Percentiles rank a stretch among this genome's conserved stretches.
Evolutionary conservation across 2,888 invertebrate species (phyloP).

Genomic region (Bellardia pandia): DNA sequence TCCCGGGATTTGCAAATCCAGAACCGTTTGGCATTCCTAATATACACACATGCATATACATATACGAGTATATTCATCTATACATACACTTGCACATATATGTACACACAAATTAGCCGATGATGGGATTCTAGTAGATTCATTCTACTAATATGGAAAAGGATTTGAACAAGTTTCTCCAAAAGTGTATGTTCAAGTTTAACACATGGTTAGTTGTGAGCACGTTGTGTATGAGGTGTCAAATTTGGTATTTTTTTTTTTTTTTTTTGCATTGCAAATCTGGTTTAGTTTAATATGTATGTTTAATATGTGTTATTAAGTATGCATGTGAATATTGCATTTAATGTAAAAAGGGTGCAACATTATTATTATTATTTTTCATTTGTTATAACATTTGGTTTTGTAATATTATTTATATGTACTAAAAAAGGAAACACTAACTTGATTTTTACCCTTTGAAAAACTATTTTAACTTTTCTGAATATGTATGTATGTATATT

Average conservation of each 20-base stretch:
- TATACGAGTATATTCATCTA: background rate
- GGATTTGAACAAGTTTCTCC: background rate
- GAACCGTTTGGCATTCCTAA: too few relatives aligned
- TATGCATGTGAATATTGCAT: background rate
- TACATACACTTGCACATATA: background rate
- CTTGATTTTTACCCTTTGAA: too few relatives aligned
- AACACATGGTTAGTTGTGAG: background rate
- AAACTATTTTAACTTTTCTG: too few relatives aligned
- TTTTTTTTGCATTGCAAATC: background rate
- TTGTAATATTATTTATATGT: too few relatives aligned
- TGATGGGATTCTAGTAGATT: conserved; percentile 20
- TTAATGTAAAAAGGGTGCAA: background rate
- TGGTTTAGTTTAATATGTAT: background rate
- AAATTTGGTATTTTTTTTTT: background rate
- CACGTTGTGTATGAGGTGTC: background rate
- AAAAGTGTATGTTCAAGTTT: background rate
- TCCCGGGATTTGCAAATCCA: too few relatives aligned
- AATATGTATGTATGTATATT: too few relatives aligned
- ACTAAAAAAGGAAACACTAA: too few relatives aligned
- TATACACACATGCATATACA: too few relatives aligned
- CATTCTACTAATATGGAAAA: conserved; percentile 26
- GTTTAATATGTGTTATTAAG: background rate
- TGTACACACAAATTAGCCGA: conserved; percentile 36
- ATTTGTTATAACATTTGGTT: too few relatives aligned
- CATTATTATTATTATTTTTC: too few relatives aligned